Conservation (phyloP, 2,797 vertebrate genomes). For the Scolopax bukidnonensis region DNA sequence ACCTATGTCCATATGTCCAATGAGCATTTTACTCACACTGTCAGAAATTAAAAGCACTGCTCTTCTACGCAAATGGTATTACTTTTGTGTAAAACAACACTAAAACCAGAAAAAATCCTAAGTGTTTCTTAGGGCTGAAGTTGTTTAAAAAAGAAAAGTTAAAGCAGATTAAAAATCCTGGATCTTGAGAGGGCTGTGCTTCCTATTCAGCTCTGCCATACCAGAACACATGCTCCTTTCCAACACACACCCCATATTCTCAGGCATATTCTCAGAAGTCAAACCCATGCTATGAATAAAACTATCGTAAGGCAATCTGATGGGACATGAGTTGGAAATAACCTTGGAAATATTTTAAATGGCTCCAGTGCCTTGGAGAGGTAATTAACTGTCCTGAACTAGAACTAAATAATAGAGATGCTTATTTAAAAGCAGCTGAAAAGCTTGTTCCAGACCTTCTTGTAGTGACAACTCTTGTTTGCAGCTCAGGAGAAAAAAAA, state of each 20-base stretch:
- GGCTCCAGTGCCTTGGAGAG: conserved; percentile 12
- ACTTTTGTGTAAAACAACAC: background rate
- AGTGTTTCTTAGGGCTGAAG: background rate
- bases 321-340: background rate
- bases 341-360: conserved; percentile 21
- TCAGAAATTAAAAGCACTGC: background rate
- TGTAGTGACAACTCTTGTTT: background rate
- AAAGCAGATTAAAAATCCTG: background rate
- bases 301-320: background rate
- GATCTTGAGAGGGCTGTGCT: background rate
- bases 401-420: conserved; percentile 13
- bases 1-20: background rate
- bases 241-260: background rate
- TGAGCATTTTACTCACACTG: background rate
- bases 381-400: background rate
- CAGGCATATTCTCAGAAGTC: background rate
- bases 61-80: background rate
- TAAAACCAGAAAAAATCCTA: background rate
- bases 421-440: background rate
- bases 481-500: background rate
- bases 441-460: background rate
- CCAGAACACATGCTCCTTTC: background rate
- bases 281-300: background rate
- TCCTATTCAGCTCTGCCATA: background rate
- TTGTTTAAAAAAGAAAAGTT: background rate